A percentile compares a stretch with the other conserved stretches of the same genome.
phyloP scores from a whole-genome alignment of 1,140 invertebrate species.

The Propsilocerus akamusi region DNA sequence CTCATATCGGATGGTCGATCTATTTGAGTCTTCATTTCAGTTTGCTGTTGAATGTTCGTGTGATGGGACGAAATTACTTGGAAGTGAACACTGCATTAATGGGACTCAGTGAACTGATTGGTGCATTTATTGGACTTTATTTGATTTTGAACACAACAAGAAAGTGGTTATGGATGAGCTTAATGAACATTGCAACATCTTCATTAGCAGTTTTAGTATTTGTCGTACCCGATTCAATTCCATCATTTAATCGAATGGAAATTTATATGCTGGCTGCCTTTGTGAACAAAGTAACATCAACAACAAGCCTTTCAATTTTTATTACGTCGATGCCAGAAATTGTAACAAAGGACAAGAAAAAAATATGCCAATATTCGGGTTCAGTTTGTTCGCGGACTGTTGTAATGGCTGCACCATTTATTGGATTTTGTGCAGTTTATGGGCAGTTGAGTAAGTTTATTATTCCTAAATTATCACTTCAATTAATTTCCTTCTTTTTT shows the following conservation, averaged over 20 bases:
- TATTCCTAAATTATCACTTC: too few species aligned
- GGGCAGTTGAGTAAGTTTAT: too few species aligned
- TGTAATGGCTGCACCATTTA: slow-evolving; percentile 19
- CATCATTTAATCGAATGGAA: slow-evolving; percentile 10
- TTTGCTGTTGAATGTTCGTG: slow-evolving; percentile 11
- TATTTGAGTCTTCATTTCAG: slow-evolving; percentile 11
- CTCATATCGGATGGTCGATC: slow-evolving; percentile 8
- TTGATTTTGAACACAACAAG: background rate
- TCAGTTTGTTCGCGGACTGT: slow-evolving; percentile 18
- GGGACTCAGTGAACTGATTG: slow-evolving; percentile 11
- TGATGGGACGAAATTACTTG: slow-evolving; percentile 10
- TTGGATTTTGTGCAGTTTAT: slow-evolving; percentile 6
- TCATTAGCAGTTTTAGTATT: slow-evolving; percentile 22
- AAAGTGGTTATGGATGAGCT: background rate
- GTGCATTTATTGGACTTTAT: slow-evolving; percentile 9
- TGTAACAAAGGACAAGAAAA: slow-evolving; percentile 18
- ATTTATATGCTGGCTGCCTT: slow-evolving; percentile 22
- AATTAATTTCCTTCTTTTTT: too few species aligned
- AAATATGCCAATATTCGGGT: slow-evolving; percentile 20
- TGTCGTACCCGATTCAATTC: slow-evolving; percentile 14
- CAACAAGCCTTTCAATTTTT: slow-evolving; percentile 21
- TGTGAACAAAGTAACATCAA: slow-evolving; percentile 17
- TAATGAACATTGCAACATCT: background rate
- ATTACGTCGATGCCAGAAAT: slow-evolving; percentile 20
- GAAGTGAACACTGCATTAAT: slow-evolving; percentile 7